Base-by-base conservation (phyloP, 2,113 vertebrate species). In the Dasyornis broadbenti region DNA sequence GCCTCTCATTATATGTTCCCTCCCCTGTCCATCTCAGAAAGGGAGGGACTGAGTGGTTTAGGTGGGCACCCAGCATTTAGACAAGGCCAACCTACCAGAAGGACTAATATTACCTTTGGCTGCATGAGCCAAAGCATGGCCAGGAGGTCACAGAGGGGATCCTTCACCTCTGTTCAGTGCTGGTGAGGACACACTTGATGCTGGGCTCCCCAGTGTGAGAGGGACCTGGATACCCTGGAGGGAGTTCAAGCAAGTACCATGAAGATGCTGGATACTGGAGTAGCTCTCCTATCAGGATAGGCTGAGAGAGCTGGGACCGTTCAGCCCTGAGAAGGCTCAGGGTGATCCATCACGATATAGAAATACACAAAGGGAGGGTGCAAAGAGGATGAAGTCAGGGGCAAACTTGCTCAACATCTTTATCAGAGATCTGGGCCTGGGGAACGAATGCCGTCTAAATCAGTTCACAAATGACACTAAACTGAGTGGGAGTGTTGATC, bases 21-120 rank as follows among this genome's bases (percentile, higher is more conserved):
- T 52, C 19, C 27, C 6, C 17, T 14, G 7, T 18, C 11, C 31
- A 56, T 13, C 44, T 52, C 23, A 89, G 68, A 26, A 39, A 63
- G 9, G 18, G 42, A 71, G 37, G 23, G 44, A 37, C 31, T 40
- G 20, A 65, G 18, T 4, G 3, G 27, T 27, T 50, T n/a, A 27
- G 37, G 56, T 50, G 31, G 5, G 31, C 0, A 0, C 11, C 35
- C 42, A 27, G 27, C 19, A 7, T 42, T 57, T 15, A 72, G 50
- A 33, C 42, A 80, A 49, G 18, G 35, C 15, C 39, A 42, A 35
- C 12, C 50, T 15, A 37, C 4, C 27, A 28, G 42, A 72, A 49
- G 23, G 50, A 33, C 24, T 60, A 73, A 59, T 4, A 20, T n/a
- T 8, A 42, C 15, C 44, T 45, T n/a, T 2, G 3, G 18, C 59